Conservation (phyloP, 2,113 vertebrate species). For the Epinephelus moara region DNA sequence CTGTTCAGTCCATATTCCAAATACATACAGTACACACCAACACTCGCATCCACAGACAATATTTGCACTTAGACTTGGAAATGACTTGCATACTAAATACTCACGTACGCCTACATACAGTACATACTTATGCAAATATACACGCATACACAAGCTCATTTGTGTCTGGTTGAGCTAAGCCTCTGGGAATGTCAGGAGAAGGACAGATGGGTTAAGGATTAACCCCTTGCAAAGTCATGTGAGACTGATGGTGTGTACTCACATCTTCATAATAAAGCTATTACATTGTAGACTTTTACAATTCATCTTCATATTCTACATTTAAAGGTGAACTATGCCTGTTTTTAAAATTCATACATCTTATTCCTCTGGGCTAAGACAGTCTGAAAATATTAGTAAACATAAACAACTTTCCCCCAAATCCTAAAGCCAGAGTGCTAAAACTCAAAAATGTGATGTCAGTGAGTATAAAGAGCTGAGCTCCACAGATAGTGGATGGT, state of each 20-base stretch:
- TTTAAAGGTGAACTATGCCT: neutral
- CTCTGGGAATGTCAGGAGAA: neutral
- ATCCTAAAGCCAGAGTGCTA: too few species aligned
- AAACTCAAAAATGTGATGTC: too few species aligned
- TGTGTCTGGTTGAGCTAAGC: neutral
- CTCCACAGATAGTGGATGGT: too few species aligned
- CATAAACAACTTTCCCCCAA: too few species aligned
- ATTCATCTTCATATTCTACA: neutral
- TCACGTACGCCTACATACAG: neutral
- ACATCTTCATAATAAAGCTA: neutral
- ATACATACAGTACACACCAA: neutral
- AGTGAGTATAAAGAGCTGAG: too few species aligned
- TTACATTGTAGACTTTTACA: neutral
- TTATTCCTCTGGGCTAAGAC: too few species aligned
- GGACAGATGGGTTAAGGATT: neutral
- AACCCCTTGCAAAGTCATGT: neutral
- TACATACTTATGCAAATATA: conserved; percentile 17
- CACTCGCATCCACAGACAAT: neutral
- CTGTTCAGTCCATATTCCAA: neutral
- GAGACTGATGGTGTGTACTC: neutral
- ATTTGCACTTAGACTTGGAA: neutral
- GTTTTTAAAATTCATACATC: too few species aligned
- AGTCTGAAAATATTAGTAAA: too few species aligned
- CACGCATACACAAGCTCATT: neutral
- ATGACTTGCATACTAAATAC: neutral